Conservation (phyloP, 2,888 invertebrate species). For the Cerastoderma edule region DNA sequence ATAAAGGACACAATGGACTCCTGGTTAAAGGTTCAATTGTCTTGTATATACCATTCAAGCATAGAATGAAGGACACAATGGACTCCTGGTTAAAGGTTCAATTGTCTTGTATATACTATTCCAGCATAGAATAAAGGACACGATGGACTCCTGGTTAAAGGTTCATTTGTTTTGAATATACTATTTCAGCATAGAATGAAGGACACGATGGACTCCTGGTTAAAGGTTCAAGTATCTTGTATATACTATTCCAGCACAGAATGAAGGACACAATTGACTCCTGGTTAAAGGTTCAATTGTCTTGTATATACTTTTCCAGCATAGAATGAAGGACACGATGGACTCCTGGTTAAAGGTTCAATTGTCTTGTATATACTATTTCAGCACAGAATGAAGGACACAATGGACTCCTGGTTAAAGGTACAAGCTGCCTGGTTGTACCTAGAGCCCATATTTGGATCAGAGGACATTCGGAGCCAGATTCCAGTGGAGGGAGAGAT, state of each 20-base stretch:
- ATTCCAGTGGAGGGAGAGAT: slow-evolving; percentile 83
- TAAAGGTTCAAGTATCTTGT: not conserved
- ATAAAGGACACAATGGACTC: not conserved
- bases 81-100: no score
- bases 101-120: not conserved
- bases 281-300: no score
- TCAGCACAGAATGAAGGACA: slow-evolving; percentile 82
- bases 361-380: slow-evolving; percentile 17
- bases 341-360: not conserved
- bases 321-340: not conserved
- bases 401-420: slow-evolving; percentile 82
- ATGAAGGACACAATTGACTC: slow-evolving; percentile 1
- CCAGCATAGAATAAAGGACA: not conserved
- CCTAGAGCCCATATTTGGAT: slow-evolving; percentile 83
- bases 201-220: no score
- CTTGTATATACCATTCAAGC: not conserved
- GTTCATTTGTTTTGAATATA: not conserved
- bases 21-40: no score
- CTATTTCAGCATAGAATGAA: not conserved
- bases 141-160: no score
- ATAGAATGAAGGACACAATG: slow-evolving; percentile 1
- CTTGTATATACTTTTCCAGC: not conserved
- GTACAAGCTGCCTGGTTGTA: slow-evolving; percentile 84
- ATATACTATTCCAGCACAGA: not conserved
- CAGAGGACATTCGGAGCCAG: slow-evolving; percentile 83